Base-by-base conservation (phyloP, 2,113 vertebrate genomes). In the Amazona guildingii region DNA sequence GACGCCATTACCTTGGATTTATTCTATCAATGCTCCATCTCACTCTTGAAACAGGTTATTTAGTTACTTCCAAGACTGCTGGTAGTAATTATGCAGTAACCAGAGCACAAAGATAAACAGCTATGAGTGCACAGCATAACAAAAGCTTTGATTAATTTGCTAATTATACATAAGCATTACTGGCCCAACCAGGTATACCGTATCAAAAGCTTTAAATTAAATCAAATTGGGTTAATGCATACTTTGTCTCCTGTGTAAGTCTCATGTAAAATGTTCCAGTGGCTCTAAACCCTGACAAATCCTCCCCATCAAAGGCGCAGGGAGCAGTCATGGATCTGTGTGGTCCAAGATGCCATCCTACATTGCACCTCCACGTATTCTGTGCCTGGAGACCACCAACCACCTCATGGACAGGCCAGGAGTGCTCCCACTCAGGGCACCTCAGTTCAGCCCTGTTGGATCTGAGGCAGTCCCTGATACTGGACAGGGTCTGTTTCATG, bases 351-450 rank as follows among this genome's bases (percentile, higher is more conserved):
- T 24, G n/a, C 33, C n/a, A 59, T 24, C 21, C 21, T 59, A 59
- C 57, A 35, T 10, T 59, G 57, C 21, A 59, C 21, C n/a, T 37
- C 43, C 17, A 5, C 2, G 1, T 25, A 39, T 6, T 41, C 49
- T 5, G 1, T 2, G 27, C 41, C 37, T 17, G 10, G 24, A 27
- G 19, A 76, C 20, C 41, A n/a, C 18, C 7, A 1, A 19, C 31
- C 52, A 16, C 2, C 2, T 20, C 24, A 10, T 2, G 5, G 2
- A 16, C 24, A 0, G 2, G 35, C 3, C 0, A 82, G 46, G 33
- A 7, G 1, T 8, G 21, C 33, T 72, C 25, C 66, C 11, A 33
- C 19, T 25, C 7, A 2, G 52, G 25, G 28, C n/a, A 43, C 33
- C 52, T 52, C 14, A 24, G 12, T 7, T 68, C 2, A 1, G 31